phyloP scores from a whole-genome alignment of 1,140 invertebrate genomes.

The Bombus haemorrhoidalis region DNA sequence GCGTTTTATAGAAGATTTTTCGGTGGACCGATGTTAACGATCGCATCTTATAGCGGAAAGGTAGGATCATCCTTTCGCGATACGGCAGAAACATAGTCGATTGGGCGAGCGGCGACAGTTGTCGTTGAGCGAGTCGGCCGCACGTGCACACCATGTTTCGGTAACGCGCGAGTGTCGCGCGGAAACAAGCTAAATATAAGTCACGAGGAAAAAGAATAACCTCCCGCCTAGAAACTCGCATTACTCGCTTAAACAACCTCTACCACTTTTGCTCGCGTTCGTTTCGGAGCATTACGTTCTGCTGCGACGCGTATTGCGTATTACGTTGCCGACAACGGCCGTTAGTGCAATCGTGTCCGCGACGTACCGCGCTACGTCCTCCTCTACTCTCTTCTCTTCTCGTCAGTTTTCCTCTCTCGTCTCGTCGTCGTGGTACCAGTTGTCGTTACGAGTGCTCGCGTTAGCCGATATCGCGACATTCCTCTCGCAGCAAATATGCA shows the following conservation, averaged over 20 bases:
- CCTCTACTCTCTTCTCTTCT: not conserved
- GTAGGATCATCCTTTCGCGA: no score
- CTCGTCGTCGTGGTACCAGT: not conserved
- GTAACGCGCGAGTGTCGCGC: conserved; percentile 35
- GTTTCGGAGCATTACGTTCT: conserved; percentile 37
- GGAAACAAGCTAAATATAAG: conserved; percentile 70
- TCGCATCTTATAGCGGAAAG: no score
- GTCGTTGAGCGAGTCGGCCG: not conserved
- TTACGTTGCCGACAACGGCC: conserved; percentile 10
- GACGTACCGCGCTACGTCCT: not conserved
- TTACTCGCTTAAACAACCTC: conserved; percentile 41
- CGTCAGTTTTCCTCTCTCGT: no score
- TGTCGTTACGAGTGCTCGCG: not conserved
- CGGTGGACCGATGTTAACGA: no score
- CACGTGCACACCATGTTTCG: conserved; percentile 50
- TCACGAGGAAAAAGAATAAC: conserved; percentile 65
- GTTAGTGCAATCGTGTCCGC: not conserved
- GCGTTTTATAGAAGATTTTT: no score
- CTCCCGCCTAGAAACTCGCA: conserved; percentile 64
- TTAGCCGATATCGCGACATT: not conserved
- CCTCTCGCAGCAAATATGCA: not conserved
- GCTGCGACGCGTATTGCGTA: not conserved
- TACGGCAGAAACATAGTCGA: not conserved
- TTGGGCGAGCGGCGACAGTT: not conserved
- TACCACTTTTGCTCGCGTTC: conserved; percentile 27